Evolutionary conservation across 2,888 invertebrate species (phyloP), one percentile per base, ranked within the genome.

Genomic region (Holacanthella duospinosa): DNA sequence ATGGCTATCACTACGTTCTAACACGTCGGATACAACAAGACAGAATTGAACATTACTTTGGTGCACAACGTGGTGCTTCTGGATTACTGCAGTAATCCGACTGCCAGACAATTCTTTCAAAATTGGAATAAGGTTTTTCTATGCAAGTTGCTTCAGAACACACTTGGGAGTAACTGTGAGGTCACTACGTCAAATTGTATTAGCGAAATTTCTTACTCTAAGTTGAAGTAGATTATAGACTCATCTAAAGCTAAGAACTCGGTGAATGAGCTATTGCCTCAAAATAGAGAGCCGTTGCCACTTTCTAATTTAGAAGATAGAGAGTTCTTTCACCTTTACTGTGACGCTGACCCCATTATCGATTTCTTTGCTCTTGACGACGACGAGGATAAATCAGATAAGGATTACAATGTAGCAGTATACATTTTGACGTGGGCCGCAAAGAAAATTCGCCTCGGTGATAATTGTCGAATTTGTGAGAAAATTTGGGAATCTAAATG

Each of bases 11-110:
- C 4, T 48, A 21, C 48, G 48, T 48, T 21, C 48, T 48, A 48
- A 48, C 48, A 4, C 12, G 48, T 16, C 12, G 48, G 21, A 48
- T 48, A 4, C 48, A 48, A 48, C 21, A 9, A 21, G 48, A 48
- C 48, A 9, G 16, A n/a, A n/a, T 48, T 4, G 48, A 48, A 48
- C 48, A 48, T 48, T 48, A 48, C n/a, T 48, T 48, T 48, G 48
- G 48, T 4, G 4, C n/a, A 16, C 48, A 48, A 21, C 6, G 48
- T 16, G 48, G 19, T 9, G 48, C n/a, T 21, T 16, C 6, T 48
- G 48, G 48, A 21, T 9, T 21, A 36, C n/a, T 48, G 48, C 48
- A n/a, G 16, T 4, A 48, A 48, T 21, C 48, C 48, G 4, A 48
- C 48, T 9, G n/a, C 48, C 4, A 21, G n/a, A 21, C 48, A 48